Conservation (phyloP, 2,797 vertebrate species). For the Cetoscarus ocellatus region DNA sequence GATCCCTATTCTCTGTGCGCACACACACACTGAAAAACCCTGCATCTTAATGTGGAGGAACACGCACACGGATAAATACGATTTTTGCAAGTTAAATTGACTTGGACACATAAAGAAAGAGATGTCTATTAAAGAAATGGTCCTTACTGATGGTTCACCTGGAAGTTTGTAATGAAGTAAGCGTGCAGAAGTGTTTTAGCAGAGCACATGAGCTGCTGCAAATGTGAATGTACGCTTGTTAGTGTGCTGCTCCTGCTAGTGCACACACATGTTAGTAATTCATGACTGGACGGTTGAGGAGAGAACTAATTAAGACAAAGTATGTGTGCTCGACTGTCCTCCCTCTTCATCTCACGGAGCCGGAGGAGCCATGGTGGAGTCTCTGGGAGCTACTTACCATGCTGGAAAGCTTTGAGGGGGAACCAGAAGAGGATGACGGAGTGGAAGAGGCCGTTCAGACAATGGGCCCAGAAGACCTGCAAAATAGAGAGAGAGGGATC, state of each 20-base stretch:
- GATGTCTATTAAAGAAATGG: neutral
- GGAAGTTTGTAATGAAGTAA: constrained; percentile 4
- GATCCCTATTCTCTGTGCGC: constrained; percentile 61
- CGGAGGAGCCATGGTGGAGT: constrained; percentile 51
- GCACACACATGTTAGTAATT: constrained; percentile 78
- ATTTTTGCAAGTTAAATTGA: constrained; percentile 3
- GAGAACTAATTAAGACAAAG: constrained; percentile 80
- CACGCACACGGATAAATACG: constrained; percentile 38
- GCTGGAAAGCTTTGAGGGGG: constrained; percentile 97
- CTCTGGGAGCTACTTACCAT: constrained; percentile 91
- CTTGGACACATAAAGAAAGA: neutral
- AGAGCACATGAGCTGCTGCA: constrained; percentile 1
- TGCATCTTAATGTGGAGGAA: constrained; percentile 29
- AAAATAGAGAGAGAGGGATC: constrained; percentile 70
- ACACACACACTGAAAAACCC: constrained; percentile 20
- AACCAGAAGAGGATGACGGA: constrained; percentile 99
- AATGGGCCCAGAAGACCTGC: constrained; percentile 99
- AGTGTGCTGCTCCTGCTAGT: constrained; percentile 34
- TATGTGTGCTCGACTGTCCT: constrained; percentile 73
- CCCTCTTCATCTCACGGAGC: constrained; percentile 53
- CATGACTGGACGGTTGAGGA: constrained; percentile 63
- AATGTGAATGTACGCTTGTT: constrained; percentile 36
- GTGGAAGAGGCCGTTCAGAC: constrained; percentile 99
- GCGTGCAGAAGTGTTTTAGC: constrained; percentile 34
- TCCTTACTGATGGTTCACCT: neutral